phyloP scores from a whole-genome alignment of 2,888 invertebrate species.

The Pseudolycoriella hygida region DNA sequence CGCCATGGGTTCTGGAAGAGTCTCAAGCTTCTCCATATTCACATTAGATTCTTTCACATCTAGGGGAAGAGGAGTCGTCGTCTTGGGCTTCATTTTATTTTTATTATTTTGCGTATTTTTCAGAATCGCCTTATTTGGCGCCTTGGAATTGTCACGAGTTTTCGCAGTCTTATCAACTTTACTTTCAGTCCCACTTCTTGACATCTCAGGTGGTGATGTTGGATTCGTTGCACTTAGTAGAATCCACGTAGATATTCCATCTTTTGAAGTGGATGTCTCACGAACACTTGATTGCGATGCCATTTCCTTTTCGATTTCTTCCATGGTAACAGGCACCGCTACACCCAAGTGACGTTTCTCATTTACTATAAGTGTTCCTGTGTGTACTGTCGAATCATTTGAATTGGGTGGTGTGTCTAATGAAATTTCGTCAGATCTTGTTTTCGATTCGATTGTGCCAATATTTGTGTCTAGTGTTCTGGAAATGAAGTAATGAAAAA shows the following conservation, averaged over 20 bases:
- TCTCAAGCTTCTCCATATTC: slow-evolving; percentile 11
- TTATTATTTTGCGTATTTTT: not conserved
- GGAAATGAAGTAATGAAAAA: too few species aligned
- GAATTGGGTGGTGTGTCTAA: too few species aligned
- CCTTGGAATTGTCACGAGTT: not conserved
- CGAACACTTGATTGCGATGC: slow-evolving; percentile 13
- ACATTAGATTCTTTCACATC: not conserved
- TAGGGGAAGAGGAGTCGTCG: slow-evolving; percentile 16
- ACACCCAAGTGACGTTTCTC: slow-evolving; percentile 45
- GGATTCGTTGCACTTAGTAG: slow-evolving; percentile 35
- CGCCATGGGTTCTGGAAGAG: slow-evolving; percentile 13
- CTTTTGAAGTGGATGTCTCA: slow-evolving; percentile 36
- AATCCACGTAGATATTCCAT: slow-evolving; percentile 62
- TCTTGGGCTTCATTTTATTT: slow-evolving; percentile 13
- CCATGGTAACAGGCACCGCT: slow-evolving; percentile 44
- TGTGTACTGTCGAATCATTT: too few species aligned
- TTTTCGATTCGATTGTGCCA: too few species aligned
- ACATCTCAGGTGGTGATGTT: slow-evolving; percentile 7
- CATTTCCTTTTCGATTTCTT: slow-evolving; percentile 38
- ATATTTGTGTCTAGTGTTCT: too few species aligned
- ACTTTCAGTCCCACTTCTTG: not conserved
- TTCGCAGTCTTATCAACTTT: slow-evolving; percentile 10
- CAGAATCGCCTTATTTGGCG: not conserved
- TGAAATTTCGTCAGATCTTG: too few species aligned
- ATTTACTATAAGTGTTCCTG: not conserved